Percentiles rank a stretch among this genome's conserved stretches.
Conservation (phyloP, 2,113 vertebrate genomes). For the Hymenochirus boettgeri region DNA sequence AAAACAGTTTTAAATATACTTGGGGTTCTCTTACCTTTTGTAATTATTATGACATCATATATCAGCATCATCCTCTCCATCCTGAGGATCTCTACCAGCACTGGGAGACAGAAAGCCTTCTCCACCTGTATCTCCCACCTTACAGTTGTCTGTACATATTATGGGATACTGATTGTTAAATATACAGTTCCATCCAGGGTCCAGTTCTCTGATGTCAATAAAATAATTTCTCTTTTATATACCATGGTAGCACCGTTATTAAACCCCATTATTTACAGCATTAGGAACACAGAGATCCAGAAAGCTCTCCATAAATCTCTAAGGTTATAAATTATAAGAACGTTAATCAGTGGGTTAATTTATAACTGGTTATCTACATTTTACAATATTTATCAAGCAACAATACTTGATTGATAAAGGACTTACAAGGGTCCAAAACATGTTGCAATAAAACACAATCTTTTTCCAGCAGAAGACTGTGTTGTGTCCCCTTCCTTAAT, state of each 20-base stretch:
- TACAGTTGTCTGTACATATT: slow-evolving; percentile 25
- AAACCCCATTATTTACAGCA: slow-evolving; percentile 13
- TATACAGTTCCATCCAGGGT: slow-evolving; percentile 5
- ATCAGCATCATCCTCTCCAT: neutral
- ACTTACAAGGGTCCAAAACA: too few species aligned
- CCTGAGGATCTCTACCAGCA: slow-evolving; percentile 8
- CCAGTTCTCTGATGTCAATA: neutral
- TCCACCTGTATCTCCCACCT: slow-evolving; percentile 34
- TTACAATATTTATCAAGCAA: too few species aligned
- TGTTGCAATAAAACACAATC: too few species aligned
- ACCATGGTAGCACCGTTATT: slow-evolving; percentile 4
- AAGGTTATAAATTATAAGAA: too few species aligned
- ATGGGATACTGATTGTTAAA: slow-evolving; percentile 21
- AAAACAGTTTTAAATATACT: neutral
- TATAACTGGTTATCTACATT: too few species aligned
- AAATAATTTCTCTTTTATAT: slow-evolving; percentile 8
- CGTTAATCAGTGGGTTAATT: too few species aligned
- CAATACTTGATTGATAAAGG: too few species aligned
- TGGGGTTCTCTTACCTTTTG: neutral
- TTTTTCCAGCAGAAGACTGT: too few species aligned
- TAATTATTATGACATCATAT: slow-evolving; percentile 17
- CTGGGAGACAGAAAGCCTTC: slow-evolving; percentile 25
- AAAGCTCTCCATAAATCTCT: neutral
- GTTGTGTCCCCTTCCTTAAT: too few species aligned
- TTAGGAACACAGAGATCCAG: slow-evolving; percentile 12